Base-by-base conservation (phyloP, 2,888 invertebrate genomes). In the Agriopis marginaria region DNA sequence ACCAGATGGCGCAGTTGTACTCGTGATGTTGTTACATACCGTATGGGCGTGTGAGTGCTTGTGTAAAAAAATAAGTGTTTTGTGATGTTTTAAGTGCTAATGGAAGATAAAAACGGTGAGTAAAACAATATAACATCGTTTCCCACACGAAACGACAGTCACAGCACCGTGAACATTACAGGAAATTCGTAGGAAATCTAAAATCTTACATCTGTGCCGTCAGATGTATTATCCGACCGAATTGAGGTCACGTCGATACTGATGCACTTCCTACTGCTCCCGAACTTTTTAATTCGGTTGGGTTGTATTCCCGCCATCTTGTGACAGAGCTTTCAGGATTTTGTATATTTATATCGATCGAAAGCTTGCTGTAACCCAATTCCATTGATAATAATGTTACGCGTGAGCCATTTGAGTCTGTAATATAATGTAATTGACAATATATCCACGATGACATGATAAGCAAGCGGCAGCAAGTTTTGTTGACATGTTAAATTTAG, bases 41-140 rank as follows among this genome's bases (percentile, higher is more conserved):
- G 90, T 89, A 90, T 89, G 93, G 94, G 94, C 93, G 94, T 94
- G 92, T 92, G 89, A 92, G 93, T 93, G 93, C 91, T 92, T 90
- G 93, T 92, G 92, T 88, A 88, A 89, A 92, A 88, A 89, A 87
- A 83, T 84, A 79, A 85, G 92, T 93, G 93, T 92, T 92, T 93
- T 91, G 93, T 93, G 93, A 87, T 91, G 87, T 88, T 89, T 83
- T 86, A 88, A 84, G 86, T 81, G 82, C 85, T 85, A 86, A 90
- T 88, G 87, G 86, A 89, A 86, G 80, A 83, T 75, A 81, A 85
- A 89, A 92, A 89, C 88, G 89, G 93, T 94, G 77, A 92, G 94
- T 89, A 80, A 71, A 84, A 66, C 73, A 77, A 77, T 76, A 82
- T 89, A 79, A 85, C 74, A 75, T 70, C 59, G 44, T 73, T 71